Conservation (phyloP, 2,888 invertebrate species). For the Falcaria lacertinaria region DNA sequence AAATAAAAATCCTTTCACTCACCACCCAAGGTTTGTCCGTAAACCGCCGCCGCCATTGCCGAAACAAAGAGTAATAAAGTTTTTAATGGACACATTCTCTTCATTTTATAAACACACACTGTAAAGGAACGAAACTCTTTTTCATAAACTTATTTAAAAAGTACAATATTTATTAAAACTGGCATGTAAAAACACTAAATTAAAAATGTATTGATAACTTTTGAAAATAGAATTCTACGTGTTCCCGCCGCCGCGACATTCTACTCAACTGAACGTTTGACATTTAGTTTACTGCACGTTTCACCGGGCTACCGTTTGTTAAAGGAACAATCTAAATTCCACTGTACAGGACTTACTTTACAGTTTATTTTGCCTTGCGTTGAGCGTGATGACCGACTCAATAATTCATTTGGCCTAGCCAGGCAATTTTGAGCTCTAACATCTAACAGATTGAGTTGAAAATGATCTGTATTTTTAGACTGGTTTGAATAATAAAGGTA, state of each 20-base stretch:
- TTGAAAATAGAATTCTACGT: conserved; percentile 37
- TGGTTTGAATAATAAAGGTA: conserved; percentile 10
- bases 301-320: conserved; percentile 17
- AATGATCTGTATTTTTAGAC: conserved; percentile 4
- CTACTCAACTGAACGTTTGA: conserved; percentile 29
- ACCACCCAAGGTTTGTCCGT: conserved; percentile 68
- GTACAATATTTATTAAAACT: conserved; percentile 4
- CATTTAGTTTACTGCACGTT: conserved; percentile 20
- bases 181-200: conserved; percentile 10
- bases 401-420: conserved; percentile 11
- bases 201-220: conserved; percentile 12
- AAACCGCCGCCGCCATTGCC: conserved; percentile 40
- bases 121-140: neutral
- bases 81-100: conserved; percentile 40
- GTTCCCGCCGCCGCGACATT: conserved; percentile 37
- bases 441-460: neutral
- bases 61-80: conserved; percentile 35
- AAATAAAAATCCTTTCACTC: conserved; percentile 60
- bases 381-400: conserved; percentile 22
- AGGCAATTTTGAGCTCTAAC: conserved; percentile 3
- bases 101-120: conserved; percentile 14
- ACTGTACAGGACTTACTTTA: neutral
- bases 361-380: neutral
- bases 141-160: conserved; percentile 4
- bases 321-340: conserved; percentile 2